These are phyloP conservation scores for Harpalus rufipes DNA, from an alignment of 2,888 invertebrate genomes.

Conservation along the genomic window DNA sequence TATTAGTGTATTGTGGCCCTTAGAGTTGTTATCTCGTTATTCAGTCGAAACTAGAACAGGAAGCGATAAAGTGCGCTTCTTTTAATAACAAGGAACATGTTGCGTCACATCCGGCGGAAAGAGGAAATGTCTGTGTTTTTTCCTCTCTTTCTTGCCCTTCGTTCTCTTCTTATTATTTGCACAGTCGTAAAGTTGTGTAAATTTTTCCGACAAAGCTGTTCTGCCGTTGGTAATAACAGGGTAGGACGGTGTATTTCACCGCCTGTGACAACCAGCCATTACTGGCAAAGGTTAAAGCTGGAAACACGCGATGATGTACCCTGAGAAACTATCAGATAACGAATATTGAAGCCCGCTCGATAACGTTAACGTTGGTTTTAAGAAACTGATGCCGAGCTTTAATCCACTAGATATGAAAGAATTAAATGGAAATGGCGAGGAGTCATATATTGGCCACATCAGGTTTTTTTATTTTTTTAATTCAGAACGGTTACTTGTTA, in stretches of 20 bases:
- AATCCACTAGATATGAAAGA: too few species aligned
- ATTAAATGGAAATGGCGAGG: too few species aligned
- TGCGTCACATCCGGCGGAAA: slow-evolving; percentile 64
- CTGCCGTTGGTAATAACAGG: slow-evolving; percentile 44
- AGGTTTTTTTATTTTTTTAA: too few species aligned
- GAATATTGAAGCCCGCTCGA: slow-evolving; percentile 40
- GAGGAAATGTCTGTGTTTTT: slow-evolving; percentile 63
- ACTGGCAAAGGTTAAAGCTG: slow-evolving; percentile 25
- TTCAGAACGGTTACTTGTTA: too few species aligned
- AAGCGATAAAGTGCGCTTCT: slow-evolving; percentile 62
- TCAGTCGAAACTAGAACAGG: slow-evolving; percentile 56
- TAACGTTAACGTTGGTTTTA: neutral
- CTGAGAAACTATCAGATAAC: slow-evolving; percentile 7
- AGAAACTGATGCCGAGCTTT: neutral
- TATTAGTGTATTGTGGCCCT: neutral
- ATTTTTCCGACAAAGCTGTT: slow-evolving; percentile 64
- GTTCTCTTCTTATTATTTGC: slow-evolving; percentile 62
- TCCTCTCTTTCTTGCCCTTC: slow-evolving; percentile 41
- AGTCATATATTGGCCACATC: too few species aligned
- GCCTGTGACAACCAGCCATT: slow-evolving; percentile 70
- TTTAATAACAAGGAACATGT: slow-evolving; percentile 66
- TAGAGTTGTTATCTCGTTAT: slow-evolving; percentile 16
- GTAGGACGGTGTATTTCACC: slow-evolving; percentile 70
- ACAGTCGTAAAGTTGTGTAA: slow-evolving; percentile 63
- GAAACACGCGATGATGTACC: slow-evolving; percentile 40